A percentile compares a stretch with the other conserved stretches of the same genome.
Conservation (phyloP, 2,888 invertebrate species). For the Pemphredon lugubris region DNA sequence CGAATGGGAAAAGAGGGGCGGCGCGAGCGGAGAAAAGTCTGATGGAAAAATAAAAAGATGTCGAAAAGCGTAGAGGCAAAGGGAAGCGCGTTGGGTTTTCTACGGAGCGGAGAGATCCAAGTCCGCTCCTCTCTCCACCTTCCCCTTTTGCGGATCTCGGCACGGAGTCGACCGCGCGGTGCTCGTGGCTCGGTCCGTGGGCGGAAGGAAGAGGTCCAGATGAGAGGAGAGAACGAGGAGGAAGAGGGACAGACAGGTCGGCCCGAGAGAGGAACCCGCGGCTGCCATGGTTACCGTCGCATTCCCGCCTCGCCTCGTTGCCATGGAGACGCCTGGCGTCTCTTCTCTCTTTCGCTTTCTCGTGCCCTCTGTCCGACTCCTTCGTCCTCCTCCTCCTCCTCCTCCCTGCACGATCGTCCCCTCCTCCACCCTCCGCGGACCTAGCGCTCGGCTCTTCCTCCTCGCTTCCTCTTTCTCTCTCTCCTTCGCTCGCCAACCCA, state of each 20-base stretch:
- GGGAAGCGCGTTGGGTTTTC: constrained; percentile 41
- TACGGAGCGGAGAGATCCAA: constrained; percentile 43
- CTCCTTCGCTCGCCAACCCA: no score
- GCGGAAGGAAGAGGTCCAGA: constrained; percentile 78
- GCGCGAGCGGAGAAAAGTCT: constrained; percentile 20
- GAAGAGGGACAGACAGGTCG: constrained; percentile 78
- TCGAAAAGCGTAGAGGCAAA: constrained; percentile 31
- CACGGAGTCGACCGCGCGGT: constrained; percentile 33
- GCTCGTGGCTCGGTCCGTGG: constrained; percentile 67
- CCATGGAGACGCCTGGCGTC: constrained; percentile 83
- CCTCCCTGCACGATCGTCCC: constrained; percentile 12
- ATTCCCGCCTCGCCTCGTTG: constrained; percentile 82
- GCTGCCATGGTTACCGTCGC: constrained; percentile 81
- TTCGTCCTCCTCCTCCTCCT: no score
- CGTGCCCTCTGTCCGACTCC: constrained; percentile 42
- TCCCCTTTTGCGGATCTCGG: constrained; percentile 50
- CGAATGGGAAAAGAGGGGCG: constrained; percentile 38
- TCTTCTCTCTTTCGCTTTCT: constrained; percentile 57
- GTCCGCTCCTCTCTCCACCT: constrained; percentile 63
- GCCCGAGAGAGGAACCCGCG: constrained; percentile 76
- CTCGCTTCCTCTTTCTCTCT: constrained; percentile 27
- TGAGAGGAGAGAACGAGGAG: constrained; percentile 66
- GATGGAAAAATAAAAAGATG: no score
- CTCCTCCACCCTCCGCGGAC: constrained; percentile 19
- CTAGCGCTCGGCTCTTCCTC: constrained; percentile 20